A percentile compares a stretch with the other conserved stretches of the same genome.
phyloP scores from a whole-genome alignment of 2,113 vertebrate genomes.

The Coptodon bakossiorum region DNA sequence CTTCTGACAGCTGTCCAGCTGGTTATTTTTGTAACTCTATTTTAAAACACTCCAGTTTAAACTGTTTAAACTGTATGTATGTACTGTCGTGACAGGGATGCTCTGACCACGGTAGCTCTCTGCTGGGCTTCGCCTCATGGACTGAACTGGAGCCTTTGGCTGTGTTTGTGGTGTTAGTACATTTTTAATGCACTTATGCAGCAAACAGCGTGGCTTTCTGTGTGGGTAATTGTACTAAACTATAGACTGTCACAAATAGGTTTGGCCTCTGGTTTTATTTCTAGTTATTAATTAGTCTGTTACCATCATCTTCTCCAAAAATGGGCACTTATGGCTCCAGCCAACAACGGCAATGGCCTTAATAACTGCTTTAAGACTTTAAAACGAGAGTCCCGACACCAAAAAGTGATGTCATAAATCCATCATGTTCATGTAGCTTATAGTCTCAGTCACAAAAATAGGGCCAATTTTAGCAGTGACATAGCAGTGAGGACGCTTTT shows the following conservation, averaged over 20 bases:
- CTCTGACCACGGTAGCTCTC: not conserved
- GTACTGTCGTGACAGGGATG: fast-evolving
- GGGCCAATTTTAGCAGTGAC: not conserved
- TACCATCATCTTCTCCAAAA: not conserved
- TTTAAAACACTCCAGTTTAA: not conserved
- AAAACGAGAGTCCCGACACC: not conserved
- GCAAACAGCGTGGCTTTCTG: not conserved
- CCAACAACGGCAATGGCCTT: not conserved
- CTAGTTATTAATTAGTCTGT: not conserved
- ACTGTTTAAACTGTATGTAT: not conserved
- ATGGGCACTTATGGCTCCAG: not conserved
- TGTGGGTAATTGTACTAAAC: not conserved
- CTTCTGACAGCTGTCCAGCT: fast-evolving
- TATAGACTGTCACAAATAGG: not conserved
- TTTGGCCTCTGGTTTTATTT: not conserved
- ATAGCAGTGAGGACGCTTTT: not conserved
- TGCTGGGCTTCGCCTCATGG: fast-evolving
- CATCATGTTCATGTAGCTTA: not conserved
- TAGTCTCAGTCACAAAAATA: not conserved
- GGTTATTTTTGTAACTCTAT: not conserved
- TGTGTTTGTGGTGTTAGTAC: not conserved
- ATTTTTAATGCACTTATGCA: not conserved
- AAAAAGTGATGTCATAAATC: not conserved
- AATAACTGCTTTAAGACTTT: not conserved
- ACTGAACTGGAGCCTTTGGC: not conserved